Evolutionary conservation across 2,888 invertebrate species (phyloP), one percentile per base, ranked within the genome.

Genomic region (Latrodectus hesperus): DNA sequence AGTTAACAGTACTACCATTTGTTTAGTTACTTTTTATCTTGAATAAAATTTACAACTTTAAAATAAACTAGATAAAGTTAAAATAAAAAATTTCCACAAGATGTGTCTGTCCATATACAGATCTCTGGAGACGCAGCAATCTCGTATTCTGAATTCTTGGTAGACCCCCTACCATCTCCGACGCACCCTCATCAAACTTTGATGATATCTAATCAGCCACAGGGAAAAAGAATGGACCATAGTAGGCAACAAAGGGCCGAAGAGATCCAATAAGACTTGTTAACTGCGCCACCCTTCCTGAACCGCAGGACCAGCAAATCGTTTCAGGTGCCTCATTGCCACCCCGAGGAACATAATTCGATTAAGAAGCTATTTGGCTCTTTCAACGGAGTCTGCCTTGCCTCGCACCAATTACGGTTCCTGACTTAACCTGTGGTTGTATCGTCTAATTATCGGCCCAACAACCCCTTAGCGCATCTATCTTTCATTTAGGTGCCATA

Each of bases 261-360:
- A 51, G 86, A 81, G 86, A 81, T 76, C 86, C 75, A 86, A 86
- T 86, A 86, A 86, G 86, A 86, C 86, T 86, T 86, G 86, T 81
- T 86, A 86, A 86, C 86, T 86, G 86, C 65, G 38, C 67, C 38
- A 55, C 76, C 70, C 72, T 51, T 38, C 52, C 22, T n/a, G 26
- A 49, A n/a, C 82, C 55, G 11, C n/a, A 60, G 64, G 70, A 53
- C 53, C 52, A 53, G 82, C 82, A 67, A 82, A 82, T 82, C 82
- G 82, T 73, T 82, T 75, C 82, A 74, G 84, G 84, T 79, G 81
- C 77, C 77, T 60, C 38, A 74, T 12, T 16, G 60, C 53, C 67
- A 52, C 77, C 16, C 53, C n/a, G 60, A 74, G 49, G 60, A 52
- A 26, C 67, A 38, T 86, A 86, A 86, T 81, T 86, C 81, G 86